Conservation (phyloP, 2,888 invertebrate genomes). For the Congeria kusceri region DNA sequence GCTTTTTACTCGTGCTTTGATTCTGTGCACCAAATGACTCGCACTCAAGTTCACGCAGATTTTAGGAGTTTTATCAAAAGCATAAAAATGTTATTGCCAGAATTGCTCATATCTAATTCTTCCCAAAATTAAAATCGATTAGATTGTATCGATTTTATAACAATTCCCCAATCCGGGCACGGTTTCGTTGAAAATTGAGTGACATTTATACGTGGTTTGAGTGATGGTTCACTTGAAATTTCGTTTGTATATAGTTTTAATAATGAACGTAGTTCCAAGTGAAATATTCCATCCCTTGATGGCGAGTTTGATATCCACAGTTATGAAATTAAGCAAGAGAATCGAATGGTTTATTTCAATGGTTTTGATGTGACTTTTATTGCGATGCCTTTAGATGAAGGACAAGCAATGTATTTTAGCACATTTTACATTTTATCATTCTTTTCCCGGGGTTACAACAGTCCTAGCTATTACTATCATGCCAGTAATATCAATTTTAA, state of each 20-base stretch:
- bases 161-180: background rate
- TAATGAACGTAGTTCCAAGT: conserved; percentile 52
- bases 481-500: too few relatives aligned
- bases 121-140: background rate
- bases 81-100: too few relatives aligned
- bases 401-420: too few relatives aligned
- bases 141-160: background rate
- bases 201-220: conserved; percentile 61
- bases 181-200: conserved; percentile 9
- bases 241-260: conserved; percentile 61
- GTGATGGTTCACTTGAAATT: conserved; percentile 49
- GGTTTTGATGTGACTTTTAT: conserved; percentile 61
- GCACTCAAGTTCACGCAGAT: too few relatives aligned
- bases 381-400: conserved; percentile 1
- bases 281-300: conserved; percentile 31
- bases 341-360: conserved; percentile 27
- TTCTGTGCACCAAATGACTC: too few relatives aligned
- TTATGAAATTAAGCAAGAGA: conserved; percentile 60
- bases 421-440: too few relatives aligned
- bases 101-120: conserved; percentile 8
- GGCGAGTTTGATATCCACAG: conserved; percentile 34
- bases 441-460: too few relatives aligned
- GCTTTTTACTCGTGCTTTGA: too few relatives aligned
- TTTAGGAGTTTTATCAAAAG: too few relatives aligned
- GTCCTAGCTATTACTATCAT: too few relatives aligned